Evolutionary conservation across 2,888 invertebrate genomes (phyloP).

Genomic region (Agrochola macilenta): DNA sequence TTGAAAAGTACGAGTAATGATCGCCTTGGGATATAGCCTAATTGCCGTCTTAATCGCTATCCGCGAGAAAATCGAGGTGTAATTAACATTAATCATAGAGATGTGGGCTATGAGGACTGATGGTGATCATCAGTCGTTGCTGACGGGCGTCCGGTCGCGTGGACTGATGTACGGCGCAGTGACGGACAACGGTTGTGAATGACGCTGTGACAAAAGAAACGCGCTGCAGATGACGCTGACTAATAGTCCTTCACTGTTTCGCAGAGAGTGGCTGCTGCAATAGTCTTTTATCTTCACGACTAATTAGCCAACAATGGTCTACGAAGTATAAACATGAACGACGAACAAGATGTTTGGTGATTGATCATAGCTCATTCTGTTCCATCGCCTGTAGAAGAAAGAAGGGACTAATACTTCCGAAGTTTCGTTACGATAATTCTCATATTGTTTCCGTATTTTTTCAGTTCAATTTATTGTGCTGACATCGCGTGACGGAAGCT

Average conservation of each 20-base stretch:
- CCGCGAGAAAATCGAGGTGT: constrained; percentile 83
- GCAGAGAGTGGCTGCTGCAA: constrained; percentile 65
- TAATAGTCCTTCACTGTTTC: constrained; percentile 74
- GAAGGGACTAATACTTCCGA: constrained; percentile 44
- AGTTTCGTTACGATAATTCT: constrained; percentile 54
- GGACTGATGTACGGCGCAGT: constrained; percentile 61
- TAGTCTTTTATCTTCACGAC: constrained; percentile 69
- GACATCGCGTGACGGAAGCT: constrained; percentile 83
- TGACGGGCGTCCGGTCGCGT: constrained; percentile 66
- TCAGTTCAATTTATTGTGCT: constrained; percentile 74
- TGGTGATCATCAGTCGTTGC: constrained; percentile 80
- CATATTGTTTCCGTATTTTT: constrained; percentile 74
- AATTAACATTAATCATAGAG: constrained; percentile 88
- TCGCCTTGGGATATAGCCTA: constrained; percentile 82
- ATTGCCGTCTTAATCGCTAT: constrained; percentile 84
- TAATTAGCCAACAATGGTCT: constrained; percentile 71
- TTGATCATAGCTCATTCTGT: constrained; percentile 6
- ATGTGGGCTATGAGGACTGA: constrained; percentile 82
- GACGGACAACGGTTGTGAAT: constrained; percentile 71
- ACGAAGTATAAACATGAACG: constrained; percentile 45
- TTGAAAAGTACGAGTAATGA: constrained; percentile 78
- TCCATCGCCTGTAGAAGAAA: neutral
- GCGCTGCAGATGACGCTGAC: constrained; percentile 79
- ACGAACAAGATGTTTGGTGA: constrained; percentile 8
- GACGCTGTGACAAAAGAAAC: constrained; percentile 80